Conservation (phyloP, 2,113 vertebrate genomes). For the Notothenia coriiceps region DNA sequence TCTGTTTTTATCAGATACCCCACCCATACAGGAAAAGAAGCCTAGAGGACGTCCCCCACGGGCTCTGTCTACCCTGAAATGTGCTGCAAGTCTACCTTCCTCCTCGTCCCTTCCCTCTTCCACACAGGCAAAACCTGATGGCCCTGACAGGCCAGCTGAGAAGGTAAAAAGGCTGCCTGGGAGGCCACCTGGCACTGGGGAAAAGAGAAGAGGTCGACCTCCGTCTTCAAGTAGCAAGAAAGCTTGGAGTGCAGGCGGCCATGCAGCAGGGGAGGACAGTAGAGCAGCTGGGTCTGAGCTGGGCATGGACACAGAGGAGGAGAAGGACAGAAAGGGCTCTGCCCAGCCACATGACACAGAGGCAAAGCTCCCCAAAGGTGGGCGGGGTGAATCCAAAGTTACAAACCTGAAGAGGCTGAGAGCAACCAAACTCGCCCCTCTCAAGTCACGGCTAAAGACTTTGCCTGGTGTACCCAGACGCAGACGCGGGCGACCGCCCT, state of each 20-base stretch:
- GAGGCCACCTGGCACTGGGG: slow-evolving; percentile 86
- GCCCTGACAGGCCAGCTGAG: slow-evolving; percentile 83
- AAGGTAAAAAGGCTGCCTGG: slow-evolving; percentile 90
- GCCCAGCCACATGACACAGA: slow-evolving; percentile 72
- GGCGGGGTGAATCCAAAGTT: slow-evolving; percentile 79
- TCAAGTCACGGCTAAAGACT: slow-evolving; percentile 94
- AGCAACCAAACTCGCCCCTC: slow-evolving; percentile 91
- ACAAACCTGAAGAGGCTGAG: slow-evolving; percentile 92
- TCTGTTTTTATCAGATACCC: slow-evolving; percentile 47
- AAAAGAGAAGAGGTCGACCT: slow-evolving; percentile 95
- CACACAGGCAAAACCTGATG: slow-evolving; percentile 86
- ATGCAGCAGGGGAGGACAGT: slow-evolving; percentile 83
- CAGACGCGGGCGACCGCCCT: slow-evolving; percentile 92
- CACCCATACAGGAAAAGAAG: slow-evolving; percentile 81
- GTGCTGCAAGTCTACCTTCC: slow-evolving; percentile 59
- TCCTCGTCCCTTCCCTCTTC: slow-evolving; percentile 70
- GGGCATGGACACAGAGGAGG: slow-evolving; percentile 82
- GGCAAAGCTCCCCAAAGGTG: slow-evolving; percentile 73
- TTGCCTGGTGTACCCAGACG: slow-evolving; percentile 88
- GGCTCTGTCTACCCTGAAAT: slow-evolving; percentile 73
- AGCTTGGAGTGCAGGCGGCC: slow-evolving; percentile 74
- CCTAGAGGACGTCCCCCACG: slow-evolving; percentile 86
- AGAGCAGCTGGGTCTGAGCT: slow-evolving; percentile 75
- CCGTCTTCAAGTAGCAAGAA: slow-evolving; percentile 90
- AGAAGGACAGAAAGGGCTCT: slow-evolving; percentile 87